Evolutionary conservation across 2,113 vertebrate genomes (phyloP), one percentile per base, ranked within the genome.

Genomic region (Elaphurus davidianus): DNA sequence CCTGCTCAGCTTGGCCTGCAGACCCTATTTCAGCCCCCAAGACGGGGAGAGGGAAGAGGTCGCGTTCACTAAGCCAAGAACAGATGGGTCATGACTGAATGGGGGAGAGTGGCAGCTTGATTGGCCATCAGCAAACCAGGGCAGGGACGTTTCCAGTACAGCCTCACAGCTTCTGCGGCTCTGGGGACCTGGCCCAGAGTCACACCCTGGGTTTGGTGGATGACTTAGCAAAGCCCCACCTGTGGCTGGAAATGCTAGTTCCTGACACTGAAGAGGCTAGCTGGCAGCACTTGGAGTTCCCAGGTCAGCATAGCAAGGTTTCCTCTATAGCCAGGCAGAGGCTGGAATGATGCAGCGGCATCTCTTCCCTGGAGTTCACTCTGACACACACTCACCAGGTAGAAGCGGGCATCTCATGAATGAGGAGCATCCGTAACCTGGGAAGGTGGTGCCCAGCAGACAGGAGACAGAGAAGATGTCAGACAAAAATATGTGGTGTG

Each of bases 321-420:
- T 45, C 36, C 15, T 59, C 25, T 16, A 1, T 10, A 11, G 45
- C 40, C 71, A 25, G 33, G 10, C 1, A 6, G 62, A 74, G 71
- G 67, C 43, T 47, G 27, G 25, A 54, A 43, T 4, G 12, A 25
- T 12, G 47, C n/a, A 1, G 25, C 14, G 16, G 47, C 10, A 7
- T 5, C 33, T 28, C 86, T 59, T 55, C 3, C n/a, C 13, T 45
- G 2, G 47, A 82, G 52, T 10, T 19, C 33, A 43, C 12, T 25
- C 79, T 21, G n/a, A 76, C 7, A 7, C 33, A 1, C 0, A 11
- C 13, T 62, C 23, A 8, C 1, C 36, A 17, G 43, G 43, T 47
- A 3, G 50, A 16, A 54, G 55, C 5, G 5, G 21, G 15, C 40
- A 43, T 27, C 87, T 71, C 13, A 1, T 10, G 25, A 83, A 12